Base-by-base conservation (phyloP, 2,888 invertebrate species). In the Pristionchus mayeri region DNA sequence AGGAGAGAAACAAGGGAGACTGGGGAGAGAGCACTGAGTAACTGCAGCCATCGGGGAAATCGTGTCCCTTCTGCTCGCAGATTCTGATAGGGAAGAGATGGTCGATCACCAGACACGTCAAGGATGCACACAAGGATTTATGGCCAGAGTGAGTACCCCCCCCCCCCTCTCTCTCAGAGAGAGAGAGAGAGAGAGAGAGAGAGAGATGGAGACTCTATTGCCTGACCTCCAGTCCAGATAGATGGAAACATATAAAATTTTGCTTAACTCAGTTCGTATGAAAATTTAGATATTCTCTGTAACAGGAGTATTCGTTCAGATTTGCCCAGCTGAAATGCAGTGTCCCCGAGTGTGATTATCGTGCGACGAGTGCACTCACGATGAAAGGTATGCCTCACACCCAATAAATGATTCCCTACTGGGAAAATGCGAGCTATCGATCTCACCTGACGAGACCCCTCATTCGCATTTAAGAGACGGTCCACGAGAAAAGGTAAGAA, bases 51-150 rank as follows among this genome's bases (percentile, higher is more conserved):
- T 71, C 71, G 9, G 24, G 30, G n/a, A 71, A 71, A 9, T 71
- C 71, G n/a, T 71, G 71, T 34, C 71, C 71, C 9, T 71, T 71
- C 71, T 71, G 71, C 24, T n/a, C 71, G 40, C 27, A 37, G 71
- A 71, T 13, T 6, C 2, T 71, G 44, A 44, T 71, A 11, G 71
- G 40, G 3, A 71, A 40, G 16, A 9, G 71, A 71, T 40, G 40
- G 24, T n/a, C 40, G 7, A 71, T 71, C 44, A 71, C 71, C 40
- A 71, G 13, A 24, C 71, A 71, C 24, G 71, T 71, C 2, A 71
- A 16, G 16, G 40, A 71, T 2, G 9, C 9, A 3, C 71, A 71
- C 13, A 71, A 71, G 71, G 71, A 71, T 71, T 40, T 71, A n/a
- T 71, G 71, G 71, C 21, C 24, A n/a, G 71, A 71, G 71, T 71